Evolutionary conservation across 2,797 vertebrate species (phyloP), one percentile per base, ranked within the genome.

Genomic region (Xenopus petersii): DNA sequence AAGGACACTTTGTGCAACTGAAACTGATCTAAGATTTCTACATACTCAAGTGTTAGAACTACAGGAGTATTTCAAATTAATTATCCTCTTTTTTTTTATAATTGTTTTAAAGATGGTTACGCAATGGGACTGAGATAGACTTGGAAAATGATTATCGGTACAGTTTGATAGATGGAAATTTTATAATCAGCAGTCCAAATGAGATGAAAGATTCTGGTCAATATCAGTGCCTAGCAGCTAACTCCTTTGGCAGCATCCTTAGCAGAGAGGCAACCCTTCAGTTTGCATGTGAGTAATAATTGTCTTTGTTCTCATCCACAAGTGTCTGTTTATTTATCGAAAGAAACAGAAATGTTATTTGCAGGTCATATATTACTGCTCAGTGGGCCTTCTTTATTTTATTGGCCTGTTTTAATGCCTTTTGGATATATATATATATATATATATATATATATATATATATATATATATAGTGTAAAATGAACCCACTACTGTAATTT

Each of bases 211-310:
- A 99, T 84, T 89, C 89, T 67, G 97, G 96, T 70, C 93, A 86
- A 72, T 99, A 97, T 82, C 96, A 98, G 65, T 99, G 97, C 83
- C 87, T 91, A 88, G 94, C 92, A 12, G 87, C 91, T 62, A 99
- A 97, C 84, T 83, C 79, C 8, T 89, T 94, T 49, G 97, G 97
- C 77, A 93, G 88, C 11, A 77, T 97, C 80, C 83, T 98, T 47
- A 98, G 96, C 86, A 92, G 92, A 84, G 94, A 96, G 10, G 94
- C 91, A 55, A 75, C 90, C 3, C 88, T 99, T 78, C 95, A 96
- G 79, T 99, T 98, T 89, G 95, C 97, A 84, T 98, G 97, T 99
- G 83, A 97, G 97, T 98, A 92, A 72, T 72, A 15, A 62, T 26
- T 64, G 46, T 64, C 36, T 42, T 42, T 42, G 36, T 42, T 42